Evolutionary conservation across 1,140 invertebrate species (phyloP), one percentile per base, ranked within the genome.

Genomic region (Neodiprion fabricii): DNA sequence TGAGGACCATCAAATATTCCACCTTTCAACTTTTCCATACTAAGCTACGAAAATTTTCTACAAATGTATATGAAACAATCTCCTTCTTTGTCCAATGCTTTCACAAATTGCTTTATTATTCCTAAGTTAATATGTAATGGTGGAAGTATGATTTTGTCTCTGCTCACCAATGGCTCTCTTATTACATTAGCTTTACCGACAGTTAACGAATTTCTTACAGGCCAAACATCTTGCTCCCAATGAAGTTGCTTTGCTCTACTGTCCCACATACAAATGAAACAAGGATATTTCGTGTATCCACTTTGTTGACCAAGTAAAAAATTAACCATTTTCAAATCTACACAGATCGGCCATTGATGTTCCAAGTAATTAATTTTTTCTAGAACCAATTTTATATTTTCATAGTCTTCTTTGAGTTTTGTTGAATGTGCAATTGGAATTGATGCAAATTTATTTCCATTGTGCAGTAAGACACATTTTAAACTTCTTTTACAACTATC

Each of bases 101-200:
- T 86, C 0, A 85, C 81, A 83, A 84, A 86, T 50, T 85, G 83
- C 77, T 86, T 87, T 73, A 84, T 81, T 5, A 84, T 67, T 10
- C 77, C 80, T 53, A 82, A 72, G 72, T 84, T 87, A n/a, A 87
- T 85, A 77, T 86, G 81, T 11, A 85, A 70, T 74, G 80, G 81
- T 76, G 83, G 80, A 72, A 85, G 72, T 67, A 83, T 76, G 40
- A 82, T 79, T 77, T 80, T 78, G 10, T 80, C 74, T 73, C 71
- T 65, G 7, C 48, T 49, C 28, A 83, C 78, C 21, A 81, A 70
- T 61, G 78, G 79, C 21, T 78, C 67, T 47, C 75, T 69, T 72
- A 77, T 75, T 67, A 84, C 74, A 80, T 86, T 84, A 48, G 76
- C 73, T 70, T 76, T 78, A 40, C 78, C 81, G 10, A 72, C 68